A percentile compares a stretch with the other conserved stretches of the same genome.
phyloP scores from a whole-genome alignment of 2,888 invertebrate genomes.

The Homarus gammarus region DNA sequence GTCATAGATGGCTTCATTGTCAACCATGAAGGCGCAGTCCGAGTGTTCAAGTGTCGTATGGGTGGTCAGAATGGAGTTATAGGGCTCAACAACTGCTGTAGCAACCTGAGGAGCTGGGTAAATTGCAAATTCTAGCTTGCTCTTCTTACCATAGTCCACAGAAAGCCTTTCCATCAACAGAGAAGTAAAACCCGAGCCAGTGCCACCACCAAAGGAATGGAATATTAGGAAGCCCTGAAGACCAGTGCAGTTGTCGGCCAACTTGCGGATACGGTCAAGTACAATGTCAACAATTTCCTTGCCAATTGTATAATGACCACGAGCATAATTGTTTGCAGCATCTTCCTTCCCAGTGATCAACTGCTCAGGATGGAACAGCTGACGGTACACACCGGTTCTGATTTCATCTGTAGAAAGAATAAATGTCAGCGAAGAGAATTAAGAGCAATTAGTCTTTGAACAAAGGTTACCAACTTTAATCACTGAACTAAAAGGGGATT shows the following conservation, averaged over 20 bases:
- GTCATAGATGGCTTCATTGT: conserved; percentile 85
- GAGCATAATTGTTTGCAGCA: conserved; percentile 80
- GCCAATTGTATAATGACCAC: conserved; percentile 87
- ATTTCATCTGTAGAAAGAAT: conserved; percentile 78
- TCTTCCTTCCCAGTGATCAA: conserved; percentile 81
- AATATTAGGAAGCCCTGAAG: conserved; percentile 89
- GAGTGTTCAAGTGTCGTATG: conserved; percentile 86
- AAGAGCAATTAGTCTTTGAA: too few relatives aligned
- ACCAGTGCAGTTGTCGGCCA: conserved; percentile 88
- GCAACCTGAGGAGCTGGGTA: conserved; percentile 94
- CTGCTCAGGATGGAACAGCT: conserved; percentile 82
- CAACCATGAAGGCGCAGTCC: conserved; percentile 81
- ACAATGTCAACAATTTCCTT: conserved; percentile 87
- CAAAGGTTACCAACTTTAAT: too few relatives aligned
- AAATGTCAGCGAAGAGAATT: background rate
- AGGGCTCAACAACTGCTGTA: conserved; percentile 88
- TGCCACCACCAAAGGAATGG: conserved; percentile 95
- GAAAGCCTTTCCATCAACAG: conserved; percentile 97
- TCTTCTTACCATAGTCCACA: conserved; percentile 97
- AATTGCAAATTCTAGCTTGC: conserved; percentile 96
- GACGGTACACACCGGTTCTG: conserved; percentile 80
- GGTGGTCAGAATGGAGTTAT: conserved; percentile 97
- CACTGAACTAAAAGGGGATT: too few relatives aligned
- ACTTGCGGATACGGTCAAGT: conserved; percentile 87
- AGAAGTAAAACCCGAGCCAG: conserved; percentile 98